Percentiles rank a stretch among this genome's conserved stretches.
These are phyloP conservation scores for Drosophila mimica DNA, from an alignment of 2,888 invertebrate species.

Conservation along the genomic window DNA sequence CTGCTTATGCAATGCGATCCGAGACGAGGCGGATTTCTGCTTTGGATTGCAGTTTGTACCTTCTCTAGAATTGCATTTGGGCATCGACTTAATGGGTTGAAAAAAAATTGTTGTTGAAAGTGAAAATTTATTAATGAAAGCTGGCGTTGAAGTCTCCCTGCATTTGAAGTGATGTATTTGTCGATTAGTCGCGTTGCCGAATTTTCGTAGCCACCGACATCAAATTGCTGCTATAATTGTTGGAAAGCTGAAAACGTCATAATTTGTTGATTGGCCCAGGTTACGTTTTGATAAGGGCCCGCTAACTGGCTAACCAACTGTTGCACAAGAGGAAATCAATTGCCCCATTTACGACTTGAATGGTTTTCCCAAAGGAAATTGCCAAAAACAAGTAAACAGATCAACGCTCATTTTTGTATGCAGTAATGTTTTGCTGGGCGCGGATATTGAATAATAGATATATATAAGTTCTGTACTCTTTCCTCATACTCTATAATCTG, in stretches of 20 bases:
- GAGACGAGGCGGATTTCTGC: constrained; percentile 5
- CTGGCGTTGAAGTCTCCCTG: constrained; percentile 58
- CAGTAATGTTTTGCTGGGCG: not conserved
- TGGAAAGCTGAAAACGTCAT: constrained; percentile 73
- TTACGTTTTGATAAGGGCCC: constrained; percentile 49
- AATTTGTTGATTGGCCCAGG: constrained; percentile 58
- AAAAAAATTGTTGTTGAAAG: constrained; percentile 59
- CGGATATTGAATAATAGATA: not conserved
- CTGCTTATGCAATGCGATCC: constrained; percentile 58
- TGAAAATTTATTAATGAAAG: constrained; percentile 68
- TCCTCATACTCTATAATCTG: not conserved
- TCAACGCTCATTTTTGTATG: not conserved
- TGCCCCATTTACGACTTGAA: constrained; percentile 31
- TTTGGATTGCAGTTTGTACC: constrained; percentile 10
- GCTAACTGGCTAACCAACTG: constrained; percentile 22
- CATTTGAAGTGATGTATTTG: constrained; percentile 48
- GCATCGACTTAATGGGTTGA: constrained; percentile 51
- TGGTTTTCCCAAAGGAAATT: not conserved
- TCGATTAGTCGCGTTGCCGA: constrained; percentile 59
- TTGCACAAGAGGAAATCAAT: constrained; percentile 67
- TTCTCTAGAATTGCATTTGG: constrained; percentile 60
- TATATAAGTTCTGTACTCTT: not conserved
- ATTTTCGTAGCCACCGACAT: constrained; percentile 29
- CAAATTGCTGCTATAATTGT: constrained; percentile 64
- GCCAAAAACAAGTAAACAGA: not conserved